These are phyloP conservation scores for Sitobion miscanthi DNA, from an alignment of 1,140 invertebrate genomes.

Conservation along the genomic window DNA sequence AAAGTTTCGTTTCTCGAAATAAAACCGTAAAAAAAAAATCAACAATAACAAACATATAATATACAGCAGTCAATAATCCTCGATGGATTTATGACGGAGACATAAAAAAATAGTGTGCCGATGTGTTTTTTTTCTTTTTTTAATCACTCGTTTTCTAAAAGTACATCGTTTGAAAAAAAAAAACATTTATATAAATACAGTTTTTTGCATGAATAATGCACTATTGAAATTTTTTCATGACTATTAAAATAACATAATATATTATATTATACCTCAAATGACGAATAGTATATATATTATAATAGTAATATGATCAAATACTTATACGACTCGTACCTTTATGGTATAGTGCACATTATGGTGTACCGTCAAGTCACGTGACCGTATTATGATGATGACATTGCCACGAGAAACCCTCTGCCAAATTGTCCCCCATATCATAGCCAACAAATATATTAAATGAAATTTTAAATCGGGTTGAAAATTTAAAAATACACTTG, in stretches of 20 bases:
- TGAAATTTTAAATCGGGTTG: no score
- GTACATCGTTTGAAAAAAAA: neutral
- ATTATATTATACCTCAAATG: no score
- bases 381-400: no score
- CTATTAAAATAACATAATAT: no score
- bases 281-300: no score
- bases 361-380: no score
- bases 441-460: no score
- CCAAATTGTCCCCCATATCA: no score
- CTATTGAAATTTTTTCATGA: neutral
- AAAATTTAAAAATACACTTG: no score
- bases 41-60: slow-evolving; percentile 11
- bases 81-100: neutral
- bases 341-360: neutral
- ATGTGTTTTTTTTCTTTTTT: neutral
- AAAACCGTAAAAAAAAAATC: neutral
- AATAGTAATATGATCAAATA: no score
- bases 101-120: neutral
- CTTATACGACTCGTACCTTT: no score
- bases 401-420: no score
- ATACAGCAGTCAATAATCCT: neutral
- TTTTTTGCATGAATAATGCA: neutral
- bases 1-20: neutral
- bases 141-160: neutral
- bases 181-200: neutral